Percentiles rank a stretch among this genome's conserved stretches.
These are phyloP conservation scores for Cerastoderma edule DNA, from an alignment of 2,888 invertebrate genomes.

Conservation along the genomic window DNA sequence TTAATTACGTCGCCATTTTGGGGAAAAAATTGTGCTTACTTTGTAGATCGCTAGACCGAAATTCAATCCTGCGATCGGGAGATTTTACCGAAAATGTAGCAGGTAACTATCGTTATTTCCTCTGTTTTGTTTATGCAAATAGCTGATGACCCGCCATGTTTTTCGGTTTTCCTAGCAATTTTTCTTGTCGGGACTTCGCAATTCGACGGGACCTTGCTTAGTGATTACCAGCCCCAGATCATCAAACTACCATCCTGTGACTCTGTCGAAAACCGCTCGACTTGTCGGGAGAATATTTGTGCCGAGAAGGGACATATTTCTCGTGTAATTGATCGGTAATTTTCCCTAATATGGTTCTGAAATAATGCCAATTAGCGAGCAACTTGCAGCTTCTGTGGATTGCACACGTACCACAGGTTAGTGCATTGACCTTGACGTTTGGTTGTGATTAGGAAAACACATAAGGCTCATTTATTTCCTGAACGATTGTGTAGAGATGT, in stretches of 20 bases:
- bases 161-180: slow-evolving; percentile 32
- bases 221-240: not conserved
- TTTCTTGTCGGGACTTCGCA: slow-evolving; percentile 7
- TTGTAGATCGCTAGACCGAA: slow-evolving; percentile 36
- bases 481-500: too few species aligned
- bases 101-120: slow-evolving; percentile 56
- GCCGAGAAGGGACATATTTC: not conserved
- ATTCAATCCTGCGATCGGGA: slow-evolving; percentile 27
- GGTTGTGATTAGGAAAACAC: too few species aligned
- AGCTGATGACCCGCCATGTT: slow-evolving; percentile 63
- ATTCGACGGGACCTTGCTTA: too few species aligned
- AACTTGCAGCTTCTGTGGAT: slow-evolving; percentile 11
- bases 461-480: too few species aligned
- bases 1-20: slow-evolving; percentile 64
- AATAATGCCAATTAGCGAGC: slow-evolving; percentile 29
- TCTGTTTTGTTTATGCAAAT: slow-evolving; percentile 53
- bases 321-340: slow-evolving; percentile 20
- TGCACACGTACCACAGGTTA: slow-evolving; percentile 22
- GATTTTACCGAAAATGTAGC: slow-evolving; percentile 34
- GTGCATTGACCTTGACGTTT: slow-evolving; percentile 22
- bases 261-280: not conserved
- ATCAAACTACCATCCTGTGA: too few species aligned
- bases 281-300: not conserved
- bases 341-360: slow-evolving; percentile 49
- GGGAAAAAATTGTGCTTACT: slow-evolving; percentile 34